Base-by-base conservation (phyloP, 2,888 invertebrate genomes). In the Coleophora deauratella region DNA sequence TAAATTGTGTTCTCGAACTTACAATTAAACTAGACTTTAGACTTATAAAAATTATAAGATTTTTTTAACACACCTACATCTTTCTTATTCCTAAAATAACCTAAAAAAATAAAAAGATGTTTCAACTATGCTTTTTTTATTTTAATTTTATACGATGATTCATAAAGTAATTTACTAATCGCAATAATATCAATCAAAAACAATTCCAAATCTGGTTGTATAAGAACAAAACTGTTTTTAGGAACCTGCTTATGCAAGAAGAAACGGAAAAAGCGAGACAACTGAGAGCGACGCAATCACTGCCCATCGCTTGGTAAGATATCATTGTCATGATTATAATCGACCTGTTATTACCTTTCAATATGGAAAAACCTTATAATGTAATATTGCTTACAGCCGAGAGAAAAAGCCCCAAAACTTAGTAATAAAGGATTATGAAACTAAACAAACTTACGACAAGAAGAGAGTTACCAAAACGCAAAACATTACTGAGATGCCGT, bases 181-280 rank as follows among this genome's bases (percentile, higher is more conserved):
- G 27, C 2, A 1, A 33, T 33, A 2, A 12, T 13, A 6, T 14
- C 9, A 9, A 1, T 33, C 8, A 33, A 13, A 9, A 9, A 12
- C 4, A 1, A 9, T 14, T 6, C 14, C 35, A 10, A 15, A n/a
- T 21, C 15, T 9, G 11, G 12, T 3, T 11, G 3, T 12, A 31
- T 33, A 33, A 3, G 4, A 33, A 11, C 9, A 21, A 21, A 4
- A 21, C 6, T 4, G 3, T 4, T 21, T 21, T 21, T 50, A 64
- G 67, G 48, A 66, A 68, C 45, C 59, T 63, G 51, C 57, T 78
- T 39, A 65, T 78, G 50, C 75, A 78, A 58, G 67, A 75, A 51
- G 80, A 78, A 45, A 65, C 73, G 42, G 86, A 85, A 48, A 76
- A 80, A 47, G 72, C 79, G 28, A 69, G 85, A 55, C 73, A 78